Percentiles rank a stretch among this genome's conserved stretches.
phyloP scores from a whole-genome alignment of 2,888 invertebrate genomes.

The Piscicola geometra region DNA sequence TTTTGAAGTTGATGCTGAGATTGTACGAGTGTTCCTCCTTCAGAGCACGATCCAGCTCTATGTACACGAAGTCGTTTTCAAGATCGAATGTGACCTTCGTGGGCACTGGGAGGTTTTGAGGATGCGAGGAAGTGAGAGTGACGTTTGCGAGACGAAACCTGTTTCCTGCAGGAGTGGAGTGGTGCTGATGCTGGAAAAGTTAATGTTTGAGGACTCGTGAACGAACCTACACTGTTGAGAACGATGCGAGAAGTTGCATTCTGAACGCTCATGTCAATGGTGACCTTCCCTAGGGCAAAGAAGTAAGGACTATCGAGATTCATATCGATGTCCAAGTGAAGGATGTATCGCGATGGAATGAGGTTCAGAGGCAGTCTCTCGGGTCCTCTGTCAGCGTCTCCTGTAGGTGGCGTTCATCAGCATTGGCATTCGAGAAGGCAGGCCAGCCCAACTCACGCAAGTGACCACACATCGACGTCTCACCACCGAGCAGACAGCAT shows the following conservation, averaged over 20 bases:
- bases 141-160: no score
- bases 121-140: no score
- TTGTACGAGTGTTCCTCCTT: background rate
- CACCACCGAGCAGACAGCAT: no score
- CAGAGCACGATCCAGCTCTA: background rate
- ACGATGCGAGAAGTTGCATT: slow-evolving; percentile 12
- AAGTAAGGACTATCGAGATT: slow-evolving; percentile 28
- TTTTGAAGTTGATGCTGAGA: slow-evolving; percentile 13
- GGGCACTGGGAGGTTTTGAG: no score
- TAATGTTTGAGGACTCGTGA: background rate
- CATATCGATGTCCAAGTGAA: slow-evolving; percentile 31
- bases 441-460: no score
- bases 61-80: slow-evolving; percentile 14
- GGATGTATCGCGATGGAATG: slow-evolving; percentile 25
- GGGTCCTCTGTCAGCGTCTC: background rate
- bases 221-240: slow-evolving; percentile 21
- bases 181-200: background rate
- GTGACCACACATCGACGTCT: no score
- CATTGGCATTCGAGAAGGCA: no score
- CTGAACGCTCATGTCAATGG: slow-evolving; percentile 22
- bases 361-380: slow-evolving; percentile 24
- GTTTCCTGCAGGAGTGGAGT: background rate
- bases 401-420: no score
- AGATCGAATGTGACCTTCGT: background rate
- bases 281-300: slow-evolving; percentile 27